Base-by-base conservation (phyloP, 2,888 invertebrate genomes). In the Disparrhopalites patrizii region DNA sequence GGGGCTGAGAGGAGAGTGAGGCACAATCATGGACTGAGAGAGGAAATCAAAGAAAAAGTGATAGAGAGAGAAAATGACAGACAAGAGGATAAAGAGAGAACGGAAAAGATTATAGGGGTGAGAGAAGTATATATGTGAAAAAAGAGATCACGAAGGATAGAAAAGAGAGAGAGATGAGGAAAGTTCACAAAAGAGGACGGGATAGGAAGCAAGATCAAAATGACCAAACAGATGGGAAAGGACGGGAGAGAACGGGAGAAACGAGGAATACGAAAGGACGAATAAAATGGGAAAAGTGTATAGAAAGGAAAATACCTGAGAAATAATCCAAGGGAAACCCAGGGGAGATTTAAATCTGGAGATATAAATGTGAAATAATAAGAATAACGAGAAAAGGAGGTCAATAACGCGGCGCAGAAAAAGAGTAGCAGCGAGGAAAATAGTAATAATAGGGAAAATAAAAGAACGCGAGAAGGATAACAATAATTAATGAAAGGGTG, bases 121-220 rank as follows among this genome's bases (percentile, higher is more conserved):
- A n/a, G n/a, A n/a, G n/a, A n/a, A 43, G 58, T 52, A 30, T 55
- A 28, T 55, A 55, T 40, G 20, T 15, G 27, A 28, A 30, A 52
- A 43, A n/a, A 43, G n/a, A 5, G 18, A 43, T 4, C 43, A 43
- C 20, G 15, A n/a, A 43, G 10, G 13, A 7, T 10, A 47, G 2
- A 47, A 23, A 8, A 52, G 1, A n/a, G 52, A 1, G 10, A 27
- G 28, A 52, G 52, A 27, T 13, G 7, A 23, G 10, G 23, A 52
- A 52, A 23, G 25, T 23, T 27, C 13, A 52, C 25, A 50, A 50
- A 18, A 18, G n/a, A n/a, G n/a, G n/a, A n/a, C n/a, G n/a, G n/a
- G n/a, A n/a, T n/a, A n/a, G n/a, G n/a, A n/a, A n/a, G n/a, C n/a
- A n/a, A n/a, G n/a, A n/a, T n/a, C n/a, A n/a, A n/a, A n/a, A n/a